A percentile compares a stretch with the other conserved stretches of the same genome.
phyloP scores from a whole-genome alignment of 1,140 invertebrate genomes.

The Drosophila takahashii region DNA sequence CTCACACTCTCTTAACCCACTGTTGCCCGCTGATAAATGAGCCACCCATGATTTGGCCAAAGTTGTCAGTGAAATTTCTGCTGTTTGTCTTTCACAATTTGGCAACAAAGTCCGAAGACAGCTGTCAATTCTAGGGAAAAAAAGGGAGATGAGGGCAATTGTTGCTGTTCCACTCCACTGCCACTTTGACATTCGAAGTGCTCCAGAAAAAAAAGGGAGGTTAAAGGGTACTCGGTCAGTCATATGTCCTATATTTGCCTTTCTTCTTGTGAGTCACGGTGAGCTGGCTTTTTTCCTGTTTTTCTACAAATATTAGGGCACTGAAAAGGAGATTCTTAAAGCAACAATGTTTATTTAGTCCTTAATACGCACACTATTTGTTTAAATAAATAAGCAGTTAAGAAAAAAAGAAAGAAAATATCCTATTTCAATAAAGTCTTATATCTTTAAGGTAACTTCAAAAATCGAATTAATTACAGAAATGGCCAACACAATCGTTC shows the following conservation, averaged over 20 bases:
- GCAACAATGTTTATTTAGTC: too few relatives aligned
- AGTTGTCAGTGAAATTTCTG: conserved; percentile 19
- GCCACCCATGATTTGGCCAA: conserved; percentile 40
- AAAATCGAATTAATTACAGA: neutral
- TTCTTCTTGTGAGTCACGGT: neutral
- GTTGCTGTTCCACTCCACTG: conserved; percentile 2
- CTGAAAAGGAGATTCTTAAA: too few relatives aligned
- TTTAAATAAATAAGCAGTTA: neutral
- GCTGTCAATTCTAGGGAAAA: conserved; percentile 12
- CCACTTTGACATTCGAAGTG: conserved; percentile 18
- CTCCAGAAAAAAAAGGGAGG: conserved; percentile 1
- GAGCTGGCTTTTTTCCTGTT: neutral
- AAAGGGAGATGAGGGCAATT: conserved; percentile 8
- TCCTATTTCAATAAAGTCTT: neutral
- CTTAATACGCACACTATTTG: too few relatives aligned
- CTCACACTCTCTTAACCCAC: conserved; percentile 8
- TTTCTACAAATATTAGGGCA: neutral
- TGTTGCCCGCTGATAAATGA: conserved; percentile 38
- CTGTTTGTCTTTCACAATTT: conserved; percentile 12
- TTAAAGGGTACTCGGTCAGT: conserved; percentile 19
- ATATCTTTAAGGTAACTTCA: neutral
- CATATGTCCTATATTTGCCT: conserved; percentile 30
- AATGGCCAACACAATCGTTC: neutral
- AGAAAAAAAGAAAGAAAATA: neutral
- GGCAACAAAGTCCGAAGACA: conserved; percentile 41